Percentiles rank a stretch among this genome's conserved stretches.
Conservation (phyloP, 1,140 invertebrate species). For the Caenorhabditis inopinata region DNA sequence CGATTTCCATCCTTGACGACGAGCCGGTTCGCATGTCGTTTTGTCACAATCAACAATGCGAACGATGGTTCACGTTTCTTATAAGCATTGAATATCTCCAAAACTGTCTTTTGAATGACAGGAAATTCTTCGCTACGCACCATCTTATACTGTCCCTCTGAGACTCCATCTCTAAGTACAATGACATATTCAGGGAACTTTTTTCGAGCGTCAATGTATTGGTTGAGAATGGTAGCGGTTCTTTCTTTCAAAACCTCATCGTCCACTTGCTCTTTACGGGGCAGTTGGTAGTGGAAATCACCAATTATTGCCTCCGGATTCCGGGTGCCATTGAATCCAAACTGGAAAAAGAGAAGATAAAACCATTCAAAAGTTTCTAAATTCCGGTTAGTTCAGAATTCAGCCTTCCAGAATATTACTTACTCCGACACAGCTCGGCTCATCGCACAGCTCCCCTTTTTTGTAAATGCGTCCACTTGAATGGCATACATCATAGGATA, state of each 20-base stretch:
- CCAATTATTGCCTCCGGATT: constrained; percentile 33
- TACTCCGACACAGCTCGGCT: constrained; percentile 31
- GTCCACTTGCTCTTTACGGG: constrained; percentile 29
- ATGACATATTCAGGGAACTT: constrained; percentile 3
- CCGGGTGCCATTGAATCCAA: constrained; percentile 33
- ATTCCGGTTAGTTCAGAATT: no score
- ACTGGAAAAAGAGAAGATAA: neutral
- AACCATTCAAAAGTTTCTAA: neutral
- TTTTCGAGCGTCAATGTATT: neutral
- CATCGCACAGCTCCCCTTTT: neutral
- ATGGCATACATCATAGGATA: constrained; percentile 37
- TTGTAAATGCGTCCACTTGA: neutral
- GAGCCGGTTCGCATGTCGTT: neutral
- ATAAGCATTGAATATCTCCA: neutral
- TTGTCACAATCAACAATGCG: neutral
- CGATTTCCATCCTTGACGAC: constrained; percentile 4
- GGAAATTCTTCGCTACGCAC: constrained; percentile 13
- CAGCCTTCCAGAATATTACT: no score
- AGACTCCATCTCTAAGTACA: constrained; percentile 38
- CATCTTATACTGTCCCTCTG: constrained; percentile 44
- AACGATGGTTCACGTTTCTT: neutral
- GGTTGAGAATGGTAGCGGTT: constrained; percentile 7
- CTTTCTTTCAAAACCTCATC: neutral
- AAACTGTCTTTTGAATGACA: neutral
- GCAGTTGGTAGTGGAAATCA: constrained; percentile 39